Base-by-base conservation (phyloP, 2,888 invertebrate species). In the Drosophila vallismaia region DNA sequence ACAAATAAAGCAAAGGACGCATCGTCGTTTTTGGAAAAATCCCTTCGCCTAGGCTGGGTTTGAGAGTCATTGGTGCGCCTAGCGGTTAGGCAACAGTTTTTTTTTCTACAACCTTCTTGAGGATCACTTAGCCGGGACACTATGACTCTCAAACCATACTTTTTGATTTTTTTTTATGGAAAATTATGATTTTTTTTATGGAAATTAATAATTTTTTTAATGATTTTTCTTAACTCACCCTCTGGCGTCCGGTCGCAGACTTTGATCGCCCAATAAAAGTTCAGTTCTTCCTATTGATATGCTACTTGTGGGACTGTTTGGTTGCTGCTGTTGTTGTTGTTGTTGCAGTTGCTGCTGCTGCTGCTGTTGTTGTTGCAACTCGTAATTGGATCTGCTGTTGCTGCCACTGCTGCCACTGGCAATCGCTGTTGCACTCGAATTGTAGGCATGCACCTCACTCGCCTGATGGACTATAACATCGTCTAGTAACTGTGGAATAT, bases 281-380 rank as follows among this genome's bases (percentile, higher is more conserved):
- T 92, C 92, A 74, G 91, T 92, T 79, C 92, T 90, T 77, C 92
- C 92, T 90, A 91, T 92, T 91, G 92, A 92, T 92, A 92, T 92
- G 91, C 91, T 91, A 88, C 87, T 91, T 84, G 88, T 91, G 88
- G 90, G 91, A 87, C 91, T 91, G 71, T 83, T 77, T 83, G 84
- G 81, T 45, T 80, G 87, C 36, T 86, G 83, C 24, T 88, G 79
- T 59, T 80, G 87, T 29, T 82, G 83, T 12, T 88, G 79, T 60
- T 88, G 74, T 26, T 62, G 56, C 42, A 66, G 72, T 12, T 75
- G 69, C 36, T 72, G 73, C 42, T 71, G 66, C 46, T 71, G 74
- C 59, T 63, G 60, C 28, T 58, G 70, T 19, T 76, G 75, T 33
- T 78, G 81, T 48, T 77, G 81, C 66, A 75, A 66, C 49, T 75